Conservation (phyloP, 2,888 invertebrate genomes). For the Cephus nigrinus region DNA sequence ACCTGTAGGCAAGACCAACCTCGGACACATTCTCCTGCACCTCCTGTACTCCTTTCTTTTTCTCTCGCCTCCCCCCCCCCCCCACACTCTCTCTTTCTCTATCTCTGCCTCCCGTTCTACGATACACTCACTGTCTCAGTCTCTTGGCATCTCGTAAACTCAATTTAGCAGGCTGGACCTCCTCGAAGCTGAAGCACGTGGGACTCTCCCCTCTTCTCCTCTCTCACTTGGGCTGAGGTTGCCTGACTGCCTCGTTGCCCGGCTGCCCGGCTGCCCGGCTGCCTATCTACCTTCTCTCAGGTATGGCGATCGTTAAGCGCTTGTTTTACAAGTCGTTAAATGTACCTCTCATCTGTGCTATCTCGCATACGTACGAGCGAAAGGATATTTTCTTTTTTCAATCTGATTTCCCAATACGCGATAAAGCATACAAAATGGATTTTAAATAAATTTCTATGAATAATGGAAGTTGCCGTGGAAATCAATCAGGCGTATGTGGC, state of each 20-base stretch:
- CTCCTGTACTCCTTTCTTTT: no score
- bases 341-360: slow-evolving; percentile 36
- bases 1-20: neutral
- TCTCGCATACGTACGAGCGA: slow-evolving; percentile 18
- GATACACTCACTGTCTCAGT: no score
- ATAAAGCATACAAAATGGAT: no score
- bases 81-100: no score
- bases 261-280: neutral
- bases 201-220: slow-evolving; percentile 19
- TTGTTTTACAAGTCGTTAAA: slow-evolving; percentile 66
- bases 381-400: no score
- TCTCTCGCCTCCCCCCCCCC: no score
- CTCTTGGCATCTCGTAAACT: slow-evolving; percentile 58
- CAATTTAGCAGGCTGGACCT: slow-evolving; percentile 58
- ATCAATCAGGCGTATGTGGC: no score
- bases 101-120: no score
- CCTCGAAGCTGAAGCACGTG: slow-evolving; percentile 50
- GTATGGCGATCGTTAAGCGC: slow-evolving; percentile 61
- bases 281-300: slow-evolving; percentile 20
- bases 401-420: no score
- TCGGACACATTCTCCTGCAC: no score
- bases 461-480: no score
- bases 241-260: neutral
- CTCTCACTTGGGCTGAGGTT: slow-evolving; percentile 17
- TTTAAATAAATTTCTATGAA: no score